Evolutionary conservation across 2,113 vertebrate species (phyloP), one percentile per base, ranked within the genome.

Genomic region (Tachuris rubrigastra): DNA sequence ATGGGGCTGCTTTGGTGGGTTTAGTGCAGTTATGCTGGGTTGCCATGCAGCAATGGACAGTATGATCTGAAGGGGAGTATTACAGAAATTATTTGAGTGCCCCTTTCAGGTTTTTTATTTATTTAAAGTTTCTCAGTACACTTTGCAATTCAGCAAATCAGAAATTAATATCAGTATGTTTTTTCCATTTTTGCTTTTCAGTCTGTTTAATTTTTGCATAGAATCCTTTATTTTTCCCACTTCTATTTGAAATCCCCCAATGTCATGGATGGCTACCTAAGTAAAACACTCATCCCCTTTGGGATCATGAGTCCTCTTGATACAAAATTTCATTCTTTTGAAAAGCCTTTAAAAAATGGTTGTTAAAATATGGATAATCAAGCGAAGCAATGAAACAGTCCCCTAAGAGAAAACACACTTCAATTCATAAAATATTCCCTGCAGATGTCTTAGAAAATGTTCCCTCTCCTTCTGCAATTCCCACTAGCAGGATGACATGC

Each of bases 331-430:
- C 82, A 88, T 96, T 95, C 89, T 94, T 94, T 95, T 58, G 42
- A 92, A 96, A 95, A 89, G 31, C 50, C 83, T 96, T 98, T 96
- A 76, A 60, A 81, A 97, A 65, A 58, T 68, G 79, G 81, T 93
- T 28, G 39, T 95, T 97, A 95, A 96, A 98, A 96, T 93, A 94
- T 85, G 73, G 93, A 97, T 97, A 98, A 98, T 97, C 97, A 97
- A 95, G 96, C 84, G 91, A 93, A 96, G 96, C 33, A 6, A 95
- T 89, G 76, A 93, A 97, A 96, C 42, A 47, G 53, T 80, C 73
- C 95, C 95, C 92, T 97, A 87, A 73, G 94, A 96, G 95, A 96
- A 97, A 97, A 96, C 84, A 96, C 76, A 85, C 76, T 97, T 96
- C 76, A 92, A 67, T 96, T 96, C 62, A 68, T 95, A 93, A 94